phyloP scores from a whole-genome alignment of 2,113 vertebrate genomes.

The Zootoca vivipara region DNA sequence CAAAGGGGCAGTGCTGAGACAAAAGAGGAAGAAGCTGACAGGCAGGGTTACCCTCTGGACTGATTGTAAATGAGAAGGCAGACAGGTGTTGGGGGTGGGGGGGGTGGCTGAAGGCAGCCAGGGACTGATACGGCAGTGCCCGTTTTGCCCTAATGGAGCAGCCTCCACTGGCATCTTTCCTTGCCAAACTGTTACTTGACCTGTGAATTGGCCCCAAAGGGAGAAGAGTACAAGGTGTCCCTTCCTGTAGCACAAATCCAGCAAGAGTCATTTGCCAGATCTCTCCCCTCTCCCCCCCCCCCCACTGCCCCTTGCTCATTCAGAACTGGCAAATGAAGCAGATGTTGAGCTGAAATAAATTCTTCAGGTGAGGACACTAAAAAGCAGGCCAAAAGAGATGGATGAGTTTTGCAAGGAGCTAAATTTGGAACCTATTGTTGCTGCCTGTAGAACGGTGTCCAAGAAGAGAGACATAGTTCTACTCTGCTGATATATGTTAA shows the following conservation, averaged over 20 bases:
- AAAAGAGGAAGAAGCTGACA: too few species aligned
- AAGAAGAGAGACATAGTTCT: neutral
- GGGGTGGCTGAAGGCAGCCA: neutral
- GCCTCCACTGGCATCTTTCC: neutral
- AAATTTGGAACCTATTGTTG: conserved; percentile 12
- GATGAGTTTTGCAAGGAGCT: neutral
- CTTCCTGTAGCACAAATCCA: neutral
- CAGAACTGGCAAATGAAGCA: conserved; percentile 6
- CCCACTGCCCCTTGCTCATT: neutral
- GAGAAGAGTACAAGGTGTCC: neutral
- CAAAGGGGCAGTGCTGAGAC: too few species aligned
- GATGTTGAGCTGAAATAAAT: conserved; percentile 5
- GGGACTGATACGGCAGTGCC: neutral
- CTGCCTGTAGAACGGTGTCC: neutral
- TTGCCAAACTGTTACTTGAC: neutral
- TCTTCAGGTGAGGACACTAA: conserved; percentile 21
- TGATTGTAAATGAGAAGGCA: too few species aligned
- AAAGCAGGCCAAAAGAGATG: conserved; percentile 22
- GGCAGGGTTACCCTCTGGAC: too few species aligned
- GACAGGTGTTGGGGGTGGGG: too few species aligned
- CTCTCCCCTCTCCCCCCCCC: too few species aligned
- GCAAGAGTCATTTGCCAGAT: neutral
- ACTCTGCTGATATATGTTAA: conserved; percentile 14
- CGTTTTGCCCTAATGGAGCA: neutral
- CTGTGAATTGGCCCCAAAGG: neutral